Percentiles rank a stretch among this genome's conserved stretches.
Conservation (phyloP, 2,113 vertebrate genomes). For the Anoura caudifer region DNA sequence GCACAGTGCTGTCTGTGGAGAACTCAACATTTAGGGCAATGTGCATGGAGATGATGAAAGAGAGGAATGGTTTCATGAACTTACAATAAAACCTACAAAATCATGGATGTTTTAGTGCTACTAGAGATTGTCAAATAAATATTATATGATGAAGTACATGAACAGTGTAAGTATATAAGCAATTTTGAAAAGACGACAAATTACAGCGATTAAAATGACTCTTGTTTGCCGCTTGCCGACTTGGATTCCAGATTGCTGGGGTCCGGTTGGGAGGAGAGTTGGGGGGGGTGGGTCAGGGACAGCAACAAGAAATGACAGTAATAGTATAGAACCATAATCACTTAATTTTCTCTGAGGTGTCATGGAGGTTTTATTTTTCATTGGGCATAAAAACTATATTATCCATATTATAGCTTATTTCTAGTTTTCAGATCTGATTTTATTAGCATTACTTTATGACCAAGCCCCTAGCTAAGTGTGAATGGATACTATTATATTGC, state of each 20-base stretch:
- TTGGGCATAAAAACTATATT: not conserved
- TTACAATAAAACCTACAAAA: not conserved
- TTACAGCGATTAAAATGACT: not conserved
- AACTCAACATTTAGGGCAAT: not conserved
- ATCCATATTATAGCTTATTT: not conserved
- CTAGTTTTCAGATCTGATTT: not conserved
- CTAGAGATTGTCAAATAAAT: not conserved
- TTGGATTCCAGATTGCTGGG: not conserved
- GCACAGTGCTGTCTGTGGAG: not conserved
- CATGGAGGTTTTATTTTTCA: not conserved
- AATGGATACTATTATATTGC: not conserved
- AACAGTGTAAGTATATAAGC: not conserved
- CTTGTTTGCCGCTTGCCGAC: not conserved
- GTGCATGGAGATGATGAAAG: not conserved
- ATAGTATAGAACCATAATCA: not conserved
- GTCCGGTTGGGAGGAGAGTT: fast-evolving
- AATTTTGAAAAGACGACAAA: not conserved
- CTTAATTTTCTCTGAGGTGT: not conserved
- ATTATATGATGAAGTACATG: not conserved
- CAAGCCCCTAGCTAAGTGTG: not conserved
- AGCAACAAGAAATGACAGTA: not conserved
- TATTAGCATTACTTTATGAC: not conserved
- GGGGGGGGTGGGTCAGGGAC: no score
- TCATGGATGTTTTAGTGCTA: not conserved
- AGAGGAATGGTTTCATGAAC: not conserved